Percentiles rank a stretch among this genome's conserved stretches.
These are phyloP conservation scores for Opisthocomus hoazin DNA, from an alignment of 2,113 vertebrate genomes.

Conservation along the genomic window DNA sequence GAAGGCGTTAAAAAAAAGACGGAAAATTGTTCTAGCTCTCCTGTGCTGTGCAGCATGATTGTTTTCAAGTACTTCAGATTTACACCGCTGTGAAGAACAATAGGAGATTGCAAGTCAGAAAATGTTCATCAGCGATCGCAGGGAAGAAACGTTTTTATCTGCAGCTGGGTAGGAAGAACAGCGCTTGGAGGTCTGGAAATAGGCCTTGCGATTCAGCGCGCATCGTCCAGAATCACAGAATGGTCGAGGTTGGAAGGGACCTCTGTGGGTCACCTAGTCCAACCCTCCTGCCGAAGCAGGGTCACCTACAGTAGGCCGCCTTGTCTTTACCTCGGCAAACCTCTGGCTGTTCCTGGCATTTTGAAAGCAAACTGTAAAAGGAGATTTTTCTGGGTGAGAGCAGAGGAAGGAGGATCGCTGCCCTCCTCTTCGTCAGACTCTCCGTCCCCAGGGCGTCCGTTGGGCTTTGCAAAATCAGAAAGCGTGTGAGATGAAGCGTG, in stretches of 20 bases:
- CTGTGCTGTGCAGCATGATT: background rate
- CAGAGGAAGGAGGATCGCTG: background rate
- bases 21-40: background rate
- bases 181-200: background rate
- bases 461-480: background rate
- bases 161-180: background rate
- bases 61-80: background rate
- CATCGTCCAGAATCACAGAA: no score
- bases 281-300: no score
- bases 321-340: background rate
- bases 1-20: background rate
- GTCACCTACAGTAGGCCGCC: no score
- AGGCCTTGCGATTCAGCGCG: background rate
- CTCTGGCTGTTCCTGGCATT: background rate
- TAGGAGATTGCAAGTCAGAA: background rate
- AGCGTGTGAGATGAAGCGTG: rapidly evolving
- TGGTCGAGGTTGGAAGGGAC: no score
- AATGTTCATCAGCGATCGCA: background rate
- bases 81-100: background rate
- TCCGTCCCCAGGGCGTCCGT: rapidly evolving
- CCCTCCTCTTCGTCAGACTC: background rate
- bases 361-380: background rate
- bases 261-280: no score
- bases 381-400: background rate
- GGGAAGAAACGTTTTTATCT: background rate